Conservation (phyloP, 2,113 vertebrate species). For the Struthidea cinerea region DNA sequence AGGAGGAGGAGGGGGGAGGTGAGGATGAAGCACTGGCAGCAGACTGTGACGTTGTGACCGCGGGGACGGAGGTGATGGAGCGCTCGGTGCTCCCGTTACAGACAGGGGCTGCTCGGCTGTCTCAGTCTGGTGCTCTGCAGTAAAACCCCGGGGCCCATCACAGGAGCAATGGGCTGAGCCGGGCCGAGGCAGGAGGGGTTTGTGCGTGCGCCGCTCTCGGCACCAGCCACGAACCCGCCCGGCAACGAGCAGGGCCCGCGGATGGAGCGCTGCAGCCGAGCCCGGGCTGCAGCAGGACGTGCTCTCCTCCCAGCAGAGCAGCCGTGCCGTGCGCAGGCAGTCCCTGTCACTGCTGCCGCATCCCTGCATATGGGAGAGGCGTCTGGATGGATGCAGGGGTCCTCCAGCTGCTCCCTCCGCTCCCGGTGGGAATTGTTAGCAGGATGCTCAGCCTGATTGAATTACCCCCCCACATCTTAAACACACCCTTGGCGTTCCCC, state of each 20-base stretch:
- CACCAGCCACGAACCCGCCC: too few relatives aligned
- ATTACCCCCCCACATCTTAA: neutral
- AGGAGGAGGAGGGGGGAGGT: neutral
- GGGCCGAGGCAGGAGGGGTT: neutral
- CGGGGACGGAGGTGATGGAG: neutral
- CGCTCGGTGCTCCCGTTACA: rapidly evolving
- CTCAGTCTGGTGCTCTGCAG: neutral
- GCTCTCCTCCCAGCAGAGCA: neutral
- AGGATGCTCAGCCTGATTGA: neutral
- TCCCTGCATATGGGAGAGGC: neutral
- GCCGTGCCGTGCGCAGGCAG: neutral
- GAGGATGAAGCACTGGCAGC: neutral
- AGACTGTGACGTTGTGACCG: rapidly evolving
- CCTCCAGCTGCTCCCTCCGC: neutral
- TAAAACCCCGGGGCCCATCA: rapidly evolving
- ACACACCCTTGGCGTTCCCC: rapidly evolving
- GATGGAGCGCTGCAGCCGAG: too few relatives aligned
- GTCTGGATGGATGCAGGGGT: neutral
- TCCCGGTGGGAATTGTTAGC: neutral
- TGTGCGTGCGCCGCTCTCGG: too few relatives aligned
- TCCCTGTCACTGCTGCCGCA: neutral
- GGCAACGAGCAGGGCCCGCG: too few relatives aligned
- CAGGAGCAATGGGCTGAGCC: neutral
- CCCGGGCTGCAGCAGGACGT: neutral
- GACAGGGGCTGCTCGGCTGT: neutral